phyloP scores from a whole-genome alignment of 2,113 vertebrate species.

The Tinamus guttatus region DNA sequence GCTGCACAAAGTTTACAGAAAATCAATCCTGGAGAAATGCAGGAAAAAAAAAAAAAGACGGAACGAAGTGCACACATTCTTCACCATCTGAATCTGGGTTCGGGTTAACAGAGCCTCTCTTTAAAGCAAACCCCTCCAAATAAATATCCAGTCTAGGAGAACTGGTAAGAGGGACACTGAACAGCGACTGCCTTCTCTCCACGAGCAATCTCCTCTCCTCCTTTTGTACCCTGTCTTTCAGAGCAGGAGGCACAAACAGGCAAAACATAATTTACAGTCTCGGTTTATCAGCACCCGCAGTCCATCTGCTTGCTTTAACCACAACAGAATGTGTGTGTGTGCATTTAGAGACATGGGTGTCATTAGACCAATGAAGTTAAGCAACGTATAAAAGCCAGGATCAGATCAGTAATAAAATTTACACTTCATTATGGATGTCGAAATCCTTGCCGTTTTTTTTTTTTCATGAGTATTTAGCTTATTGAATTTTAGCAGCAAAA shows the following conservation, averaged over 20 bases:
- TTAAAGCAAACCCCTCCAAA: slow-evolving; percentile 16
- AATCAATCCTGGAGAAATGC: neutral
- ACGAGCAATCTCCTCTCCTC: neutral
- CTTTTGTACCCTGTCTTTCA: slow-evolving; percentile 49
- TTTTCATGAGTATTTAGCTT: slow-evolving; percentile 20
- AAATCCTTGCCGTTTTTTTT: slow-evolving; percentile 40
- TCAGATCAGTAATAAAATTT: slow-evolving; percentile 59
- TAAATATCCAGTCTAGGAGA: neutral
- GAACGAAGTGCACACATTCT: neutral
- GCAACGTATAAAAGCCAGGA: slow-evolving; percentile 45
- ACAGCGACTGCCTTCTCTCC: neutral
- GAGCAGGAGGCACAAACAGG: slow-evolving; percentile 57
- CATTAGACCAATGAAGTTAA: slow-evolving; percentile 59
- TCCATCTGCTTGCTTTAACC: slow-evolving; percentile 69
- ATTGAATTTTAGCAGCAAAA: slow-evolving; percentile 47
- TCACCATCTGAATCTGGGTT: neutral
- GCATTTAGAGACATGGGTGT: slow-evolving; percentile 49
- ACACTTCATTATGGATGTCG: slow-evolving; percentile 33
- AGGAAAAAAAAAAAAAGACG: accelerated
- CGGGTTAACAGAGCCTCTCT: slow-evolving; percentile 3
- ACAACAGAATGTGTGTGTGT: slow-evolving; percentile 58
- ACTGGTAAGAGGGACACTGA: neutral
- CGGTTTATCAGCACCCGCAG: slow-evolving; percentile 68
- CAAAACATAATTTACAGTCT: slow-evolving; percentile 68
- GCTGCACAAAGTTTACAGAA: neutral